Evolutionary conservation across 1,140 invertebrate genomes (phyloP), one percentile per base, ranked within the genome.

Genomic region (Linepithema humile): DNA sequence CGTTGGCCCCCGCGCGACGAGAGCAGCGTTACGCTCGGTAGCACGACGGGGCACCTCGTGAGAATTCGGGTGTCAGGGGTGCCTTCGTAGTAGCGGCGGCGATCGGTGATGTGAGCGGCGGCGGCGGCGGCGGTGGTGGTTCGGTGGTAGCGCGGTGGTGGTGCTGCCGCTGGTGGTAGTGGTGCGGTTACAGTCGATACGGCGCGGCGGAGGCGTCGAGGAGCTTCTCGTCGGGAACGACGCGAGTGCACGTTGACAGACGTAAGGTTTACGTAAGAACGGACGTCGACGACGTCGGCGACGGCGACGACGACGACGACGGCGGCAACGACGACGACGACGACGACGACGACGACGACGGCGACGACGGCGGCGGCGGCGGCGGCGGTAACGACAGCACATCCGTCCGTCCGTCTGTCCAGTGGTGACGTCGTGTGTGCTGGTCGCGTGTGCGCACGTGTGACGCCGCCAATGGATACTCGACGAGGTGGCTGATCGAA

Each of bases 251-350:
- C 53, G 83, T 55, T 69, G 65, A 57, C 77, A 80, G 67, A 80
- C 82, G 82, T 20, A 9, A 48, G 65, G 53, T 89, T 88, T 88
- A 84, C 83, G 85, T 91, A 89, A 90, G 89, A 85, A 89, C 72
- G 50, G n/a, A n/a, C n/a, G n/a, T n/a, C n/a, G n/a, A n/a, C n/a
- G n/a, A n/a, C n/a, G n/a, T n/a, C n/a, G n/a, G n/a, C n/a, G n/a
- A n/a, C n/a, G n/a, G n/a, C n/a, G n/a, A n/a, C n/a, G n/a, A n/a
- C n/a, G n/a, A n/a, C n/a, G n/a, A n/a, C n/a, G n/a, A n/a, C n/a
- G n/a, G n/a, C n/a, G n/a, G n/a, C n/a, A n/a, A n/a, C n/a, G n/a
- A n/a, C n/a, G n/a, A n/a, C n/a, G n/a, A n/a, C n/a, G n/a, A n/a
- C n/a, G n/a, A n/a, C n/a, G n/a, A n/a, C n/a, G n/a, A n/a, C n/a